Evolutionary conservation across 2,888 invertebrate species (phyloP), one percentile per base, ranked within the genome.

Genomic region (Halocaridina rubra): DNA sequence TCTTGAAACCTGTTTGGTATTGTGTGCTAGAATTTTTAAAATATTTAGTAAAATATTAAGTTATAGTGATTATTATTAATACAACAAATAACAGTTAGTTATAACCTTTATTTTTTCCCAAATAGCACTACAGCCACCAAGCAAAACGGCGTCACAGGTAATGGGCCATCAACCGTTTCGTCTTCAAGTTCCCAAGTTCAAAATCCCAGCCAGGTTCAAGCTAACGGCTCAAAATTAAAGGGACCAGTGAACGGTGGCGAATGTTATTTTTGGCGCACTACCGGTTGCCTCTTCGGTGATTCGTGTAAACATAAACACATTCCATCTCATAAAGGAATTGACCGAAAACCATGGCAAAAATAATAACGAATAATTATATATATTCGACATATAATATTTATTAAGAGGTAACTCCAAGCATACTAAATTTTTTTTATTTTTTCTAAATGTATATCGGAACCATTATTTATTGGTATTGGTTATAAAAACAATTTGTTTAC

Each of bases 181-280:
- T 29, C 32, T 30, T 30, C 69, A 16, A 19, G n/a, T 19, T 29
- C 32, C n/a, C 32, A 30, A 53, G 59, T 59, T 22, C 76, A 59
- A 57, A 59, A 22, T 30, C 57, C 29, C 10, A 61, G 32, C 61
- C 76, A 77, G 61, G 29, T 22, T 24, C 76, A 77, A 32, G 3
- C 59, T 5, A 76, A 32, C 33, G 74, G 61, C 67, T 24, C 84
- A 39, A 89, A 88, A 69, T 72, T 85, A 61, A 89, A 90, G 7
- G 91, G 91, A 1, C 91, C 91, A 19, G 91, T 91, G 19, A 91
- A 91, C 86, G 91, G 91, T 27, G 90, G 91, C 87, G 92, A 92
- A 88, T 92, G 92, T 86, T 91, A 92, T 89, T 92, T 91, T 86
- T 92, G 92, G 92, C 89, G 92, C 72, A 92, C 92, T 13, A 91